Evolutionary conservation across 1,140 invertebrate genomes (phyloP), one percentile per base, ranked within the genome.

Genomic region (Cyclina sinensis): DNA sequence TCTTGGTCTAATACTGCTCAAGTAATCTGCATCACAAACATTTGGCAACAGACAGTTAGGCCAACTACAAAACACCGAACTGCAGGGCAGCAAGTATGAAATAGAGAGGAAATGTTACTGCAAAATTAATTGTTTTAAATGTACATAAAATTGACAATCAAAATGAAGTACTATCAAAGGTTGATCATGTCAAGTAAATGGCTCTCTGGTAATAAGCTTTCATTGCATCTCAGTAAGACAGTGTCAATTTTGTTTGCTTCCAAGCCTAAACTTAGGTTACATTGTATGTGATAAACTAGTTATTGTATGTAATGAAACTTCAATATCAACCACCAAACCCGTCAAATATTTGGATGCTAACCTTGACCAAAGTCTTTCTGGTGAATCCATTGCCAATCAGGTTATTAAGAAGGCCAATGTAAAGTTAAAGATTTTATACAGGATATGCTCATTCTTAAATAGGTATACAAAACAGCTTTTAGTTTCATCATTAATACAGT

Each of bases 351-450:
- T 86, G 14, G 68, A 70, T 74, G 70, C 37, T 70, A 48, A 70
- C 21, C 30, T 86, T 16, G 70, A 76, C n/a, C 83, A 86, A 59
- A 73, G 68, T 57, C 35, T 59, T 18, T 74, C 70, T 18, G n/a
- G 43, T 86, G 27, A 74, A 39, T 48, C 43, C 27, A 86, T 74
- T 14, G 83, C 54, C n/a, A 51, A 51, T 74, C 48, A 46, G 73
- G 24, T 74, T 16, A 86, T 86, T 65, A 74, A 86, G 43, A 86
- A 79, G 30, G 74, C 70, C 73, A 79, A 86, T 79, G 24, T 51
- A 37, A 78, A 74, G 37, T 54, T 65, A 57, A 86, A 74, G 70
- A 57, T 86, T 59, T 39, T 86, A 24, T 78, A 48, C 37, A 37
- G 51, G 18, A 86, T 79, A 79, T 0, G 35, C n/a, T 30, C 39